Evolutionary conservation across 2,113 vertebrate genomes (phyloP), one percentile per base, ranked within the genome.

Genomic region (Oxyura jamaicensis): DNA sequence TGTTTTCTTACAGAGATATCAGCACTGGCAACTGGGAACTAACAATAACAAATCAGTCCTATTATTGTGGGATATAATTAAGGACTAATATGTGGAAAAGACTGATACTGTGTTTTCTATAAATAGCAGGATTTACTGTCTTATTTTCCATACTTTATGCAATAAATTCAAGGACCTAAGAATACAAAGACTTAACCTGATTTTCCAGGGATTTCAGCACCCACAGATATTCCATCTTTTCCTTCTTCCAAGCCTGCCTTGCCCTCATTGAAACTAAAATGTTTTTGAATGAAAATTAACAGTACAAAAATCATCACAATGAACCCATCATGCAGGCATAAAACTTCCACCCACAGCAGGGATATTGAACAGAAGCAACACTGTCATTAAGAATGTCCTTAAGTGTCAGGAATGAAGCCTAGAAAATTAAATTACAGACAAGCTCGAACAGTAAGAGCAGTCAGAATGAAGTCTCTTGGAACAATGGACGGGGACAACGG

Each of bases 21-120:
- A 82, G 73, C 33, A 15, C 60, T 39, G 35, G 53, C 53, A 91
- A 84, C n/a, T 48, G 33, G 48, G 39, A 89, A 66, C 10, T 53
- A 73, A 86, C 48, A 89, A 84, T 79, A 95, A 81, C 52, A 92
- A 95, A 91, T 93, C 81, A 93, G 65, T 84, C 42, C 62, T 80
- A 48, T 91, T 94, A 56, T 67, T 72, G 35, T 26, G 56, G 18
- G 65, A 31, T 68, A 60, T 53, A 86, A 93, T 81, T 91, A 91
- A 33, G 23, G 48, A 58, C 44, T 82, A 78, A 75, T 96, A 92
- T 78, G 78, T 92, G 56, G 73, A 62, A 91, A 80, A 94, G 59
- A 59, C 4, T 63, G 29, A 46, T 78, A 79, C 33, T 0, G 0
- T 71, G 42, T 87, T 96, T 79, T 90, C 81, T 78, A 77, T 56